Base-by-base conservation (phyloP, 2,888 invertebrate species). In the Caradrina clavipalpis region DNA sequence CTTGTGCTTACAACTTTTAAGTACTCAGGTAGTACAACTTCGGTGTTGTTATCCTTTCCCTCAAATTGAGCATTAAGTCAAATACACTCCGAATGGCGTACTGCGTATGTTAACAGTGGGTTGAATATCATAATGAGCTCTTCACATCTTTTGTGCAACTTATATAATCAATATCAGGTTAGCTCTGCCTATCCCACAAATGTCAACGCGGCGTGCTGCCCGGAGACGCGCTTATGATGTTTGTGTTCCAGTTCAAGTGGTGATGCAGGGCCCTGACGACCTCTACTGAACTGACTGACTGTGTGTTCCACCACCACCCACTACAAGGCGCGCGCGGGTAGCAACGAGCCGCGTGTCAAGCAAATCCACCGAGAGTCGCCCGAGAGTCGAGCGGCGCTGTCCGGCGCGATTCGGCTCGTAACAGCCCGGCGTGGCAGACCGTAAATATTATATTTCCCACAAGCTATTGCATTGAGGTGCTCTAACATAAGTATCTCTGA, bases 11-110 rank as follows among this genome's bases (percentile, higher is more conserved):
- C 63, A 57, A 73, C 60, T 77, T 64, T 58, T 56, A 67, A 77
- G 66, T 64, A 73, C 60, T 35, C 49, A 53, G 53, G 60, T 65
- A 61, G 49, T 26, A 35, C 17, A 60, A 73, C 51, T 73, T 75
- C 21, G 56, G 59, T 66, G 60, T 78, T 78, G 59, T 60, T 60
- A 73, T 59, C 60, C 49, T 51, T 61, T 53, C 47, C 42, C 31
- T 8, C 21, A 65, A 65, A 78, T 65, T 73, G 45, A 78, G 35
- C 65, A 35, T 26, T 42, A 59, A 59, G 58, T 55, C 70, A 78
- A 78, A 64, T 53, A 53, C 31, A 56, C 22, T 22, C n/a, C 19
- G n/a, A 42, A 55, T 55, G 54, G 8, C 10, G 42, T 19, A 8
- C 35, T 17, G 35, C n/a, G 54, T 69, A 42, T 8, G 35, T 47